Percentiles rank a stretch among this genome's conserved stretches.
Conservation (phyloP, 2,113 vertebrate genomes). For the Microcebus tavaratra region DNA sequence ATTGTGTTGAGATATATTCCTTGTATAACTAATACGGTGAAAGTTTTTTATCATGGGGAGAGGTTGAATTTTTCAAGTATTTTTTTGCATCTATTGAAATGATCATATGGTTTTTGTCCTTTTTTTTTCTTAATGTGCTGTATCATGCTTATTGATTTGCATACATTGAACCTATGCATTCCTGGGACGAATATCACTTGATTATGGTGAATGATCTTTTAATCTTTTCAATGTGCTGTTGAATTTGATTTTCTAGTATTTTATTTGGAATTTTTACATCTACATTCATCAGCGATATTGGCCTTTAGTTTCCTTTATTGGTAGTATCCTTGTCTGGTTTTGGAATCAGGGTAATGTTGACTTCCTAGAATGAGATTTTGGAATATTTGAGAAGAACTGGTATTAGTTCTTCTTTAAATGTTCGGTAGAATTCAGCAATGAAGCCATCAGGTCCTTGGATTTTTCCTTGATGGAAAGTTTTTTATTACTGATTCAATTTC, state of each 20-base stretch:
- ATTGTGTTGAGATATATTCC: neutral
- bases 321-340: neutral
- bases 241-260: neutral
- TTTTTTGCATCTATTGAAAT: neutral
- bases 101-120: neutral
- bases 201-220: neutral
- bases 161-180: neutral
- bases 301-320: neutral
- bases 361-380: neutral
- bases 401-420: neutral
- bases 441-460: neutral
- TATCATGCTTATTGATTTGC: neutral
- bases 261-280: neutral
- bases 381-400: neutral
- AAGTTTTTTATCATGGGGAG: neutral
- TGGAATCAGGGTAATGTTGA: neutral
- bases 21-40: neutral
- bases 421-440: neutral
- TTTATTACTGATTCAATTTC: too few relatives aligned
- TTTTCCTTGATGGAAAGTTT: too few relatives aligned
- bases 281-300: too few relatives aligned
- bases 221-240: neutral
- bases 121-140: neutral
- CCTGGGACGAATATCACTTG: neutral
- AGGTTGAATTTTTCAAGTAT: neutral